phyloP scores from a whole-genome alignment of 2,888 invertebrate species.

The Cheilosia grossa region DNA sequence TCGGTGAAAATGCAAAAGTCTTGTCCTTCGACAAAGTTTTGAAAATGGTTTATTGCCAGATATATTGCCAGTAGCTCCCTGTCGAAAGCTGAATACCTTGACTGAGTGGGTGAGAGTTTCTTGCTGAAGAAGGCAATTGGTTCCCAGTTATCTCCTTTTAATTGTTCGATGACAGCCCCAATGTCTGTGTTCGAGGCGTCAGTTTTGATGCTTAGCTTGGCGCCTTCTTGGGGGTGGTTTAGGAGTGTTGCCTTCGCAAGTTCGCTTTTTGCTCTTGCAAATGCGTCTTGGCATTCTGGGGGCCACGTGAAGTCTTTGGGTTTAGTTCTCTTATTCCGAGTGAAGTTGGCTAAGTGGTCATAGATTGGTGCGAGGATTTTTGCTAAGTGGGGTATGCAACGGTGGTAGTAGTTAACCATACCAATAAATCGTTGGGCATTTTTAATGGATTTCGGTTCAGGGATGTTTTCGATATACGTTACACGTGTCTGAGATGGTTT shows the following conservation, averaged over 20 bases:
- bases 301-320: constrained; percentile 8
- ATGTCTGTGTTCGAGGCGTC: constrained; percentile 18
- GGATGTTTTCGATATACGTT: constrained; percentile 4
- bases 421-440: constrained; percentile 49
- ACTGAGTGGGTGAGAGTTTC: constrained; percentile 11
- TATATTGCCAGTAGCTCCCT: constrained; percentile 16
- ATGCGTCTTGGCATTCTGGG: constrained; percentile 10
- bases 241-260: constrained; percentile 3
- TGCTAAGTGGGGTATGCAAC: constrained; percentile 50
- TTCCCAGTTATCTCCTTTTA: neutral
- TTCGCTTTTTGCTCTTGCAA: neutral
- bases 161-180: constrained; percentile 29
- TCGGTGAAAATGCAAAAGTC: constrained; percentile 61
- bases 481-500: constrained; percentile 20
- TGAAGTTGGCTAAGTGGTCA: neutral
- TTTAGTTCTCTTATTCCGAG: too few species aligned
- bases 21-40: constrained; percentile 79
- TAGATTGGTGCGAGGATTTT: constrained; percentile 36
- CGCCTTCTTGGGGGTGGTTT: constrained; percentile 6
- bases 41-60: constrained; percentile 78
- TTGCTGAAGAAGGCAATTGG: constrained; percentile 38
- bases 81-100: constrained; percentile 4
- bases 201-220: constrained; percentile 27
- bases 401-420: constrained; percentile 53
- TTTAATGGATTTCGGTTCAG: constrained; percentile 6